phyloP scores from a whole-genome alignment of 1,140 invertebrate species.

The Notospermus geniculatus region DNA sequence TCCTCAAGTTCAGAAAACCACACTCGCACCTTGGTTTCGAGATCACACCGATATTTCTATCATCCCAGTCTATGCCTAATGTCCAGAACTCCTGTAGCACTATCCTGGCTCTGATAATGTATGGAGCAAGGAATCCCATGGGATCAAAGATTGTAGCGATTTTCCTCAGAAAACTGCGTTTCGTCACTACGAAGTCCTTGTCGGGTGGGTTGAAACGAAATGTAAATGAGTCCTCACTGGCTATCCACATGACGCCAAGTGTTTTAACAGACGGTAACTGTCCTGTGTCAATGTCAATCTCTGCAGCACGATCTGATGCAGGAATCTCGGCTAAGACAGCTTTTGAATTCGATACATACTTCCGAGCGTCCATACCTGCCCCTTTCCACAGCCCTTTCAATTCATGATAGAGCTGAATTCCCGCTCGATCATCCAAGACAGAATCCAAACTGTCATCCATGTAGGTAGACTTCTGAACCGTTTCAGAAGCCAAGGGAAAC shows the following conservation, averaged over 20 bases:
- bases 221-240: constrained; percentile 17
- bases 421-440: background rate
- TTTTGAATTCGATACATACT: background rate
- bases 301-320: background rate
- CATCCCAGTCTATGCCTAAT: constrained; percentile 11
- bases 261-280: background rate
- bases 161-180: constrained; percentile 6
- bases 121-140: constrained; percentile 7
- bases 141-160: constrained; percentile 8
- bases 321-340: background rate
- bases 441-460: constrained; percentile 9
- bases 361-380: background rate
- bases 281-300: background rate
- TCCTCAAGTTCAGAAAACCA: constrained; percentile 10
- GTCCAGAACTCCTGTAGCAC: constrained; percentile 8
- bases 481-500: background rate
- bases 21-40: background rate
- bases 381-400: background rate
- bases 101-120: constrained; percentile 2
- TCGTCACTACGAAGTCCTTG: background rate
- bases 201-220: background rate
- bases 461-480: background rate
- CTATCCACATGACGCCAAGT: constrained; percentile 14
- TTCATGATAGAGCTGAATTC: background rate
- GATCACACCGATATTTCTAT: background rate